Percentiles rank a stretch among this genome's conserved stretches.
Evolutionary conservation across 2,797 vertebrate genomes (phyloP).

Genomic region (Brotogeris chrysoptera): DNA sequence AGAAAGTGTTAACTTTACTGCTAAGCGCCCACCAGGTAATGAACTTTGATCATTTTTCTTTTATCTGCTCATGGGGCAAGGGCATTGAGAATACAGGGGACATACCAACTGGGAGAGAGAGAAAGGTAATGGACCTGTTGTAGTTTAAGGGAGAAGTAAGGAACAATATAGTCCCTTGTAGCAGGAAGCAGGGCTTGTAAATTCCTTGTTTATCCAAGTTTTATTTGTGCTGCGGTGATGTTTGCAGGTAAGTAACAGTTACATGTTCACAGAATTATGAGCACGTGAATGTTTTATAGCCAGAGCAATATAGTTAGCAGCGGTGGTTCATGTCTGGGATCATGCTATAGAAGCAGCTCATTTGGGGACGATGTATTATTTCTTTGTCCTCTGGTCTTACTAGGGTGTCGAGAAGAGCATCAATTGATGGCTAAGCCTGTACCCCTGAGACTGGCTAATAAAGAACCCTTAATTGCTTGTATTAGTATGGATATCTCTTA

Average conservation of each 20-base stretch:
- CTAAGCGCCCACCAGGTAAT: not conserved
- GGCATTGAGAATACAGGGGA: not conserved
- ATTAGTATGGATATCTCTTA: not conserved
- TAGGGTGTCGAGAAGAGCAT: not conserved
- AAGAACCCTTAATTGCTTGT: constrained; percentile 11
- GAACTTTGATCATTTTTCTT: not conserved
- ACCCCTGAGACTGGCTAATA: not conserved
- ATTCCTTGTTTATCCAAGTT: not conserved
- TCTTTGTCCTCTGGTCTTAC: not conserved
- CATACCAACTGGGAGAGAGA: not conserved
- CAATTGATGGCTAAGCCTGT: not conserved
- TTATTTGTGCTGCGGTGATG: not conserved
- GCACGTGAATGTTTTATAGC: not conserved
- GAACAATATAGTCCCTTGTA: not conserved
- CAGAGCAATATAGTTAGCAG: not conserved
- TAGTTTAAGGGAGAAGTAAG: not conserved
- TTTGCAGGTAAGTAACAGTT: not conserved
- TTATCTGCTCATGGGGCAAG: not conserved
- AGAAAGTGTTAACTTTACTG: not conserved
- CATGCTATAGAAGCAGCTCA: not conserved
- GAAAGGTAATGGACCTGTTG: not conserved
- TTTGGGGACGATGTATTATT: not conserved
- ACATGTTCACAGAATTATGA: not conserved
- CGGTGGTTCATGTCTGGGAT: not conserved
- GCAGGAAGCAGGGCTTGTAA: not conserved